Percentiles rank a stretch among this genome's conserved stretches.
Evolutionary conservation across 1,140 invertebrate species (phyloP).

Genomic region (Drosophila ercepeae): DNA sequence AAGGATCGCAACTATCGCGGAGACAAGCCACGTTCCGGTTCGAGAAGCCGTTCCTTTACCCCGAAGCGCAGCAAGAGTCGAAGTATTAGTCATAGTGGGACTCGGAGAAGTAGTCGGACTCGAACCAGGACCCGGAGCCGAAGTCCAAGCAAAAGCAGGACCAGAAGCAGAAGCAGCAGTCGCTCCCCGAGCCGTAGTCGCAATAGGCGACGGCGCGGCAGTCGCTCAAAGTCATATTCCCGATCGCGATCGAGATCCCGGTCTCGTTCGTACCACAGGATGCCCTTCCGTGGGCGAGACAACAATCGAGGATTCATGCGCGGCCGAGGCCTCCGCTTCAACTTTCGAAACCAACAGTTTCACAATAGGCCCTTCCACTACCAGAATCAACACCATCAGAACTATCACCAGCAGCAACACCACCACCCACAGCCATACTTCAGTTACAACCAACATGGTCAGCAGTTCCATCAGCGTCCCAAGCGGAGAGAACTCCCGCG

Average conservation of each 20-base stretch:
- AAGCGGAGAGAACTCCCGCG: constrained; percentile 91
- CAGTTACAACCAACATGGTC: constrained; percentile 19
- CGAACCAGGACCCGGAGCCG: constrained; percentile 6
- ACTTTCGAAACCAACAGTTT: constrained; percentile 55
- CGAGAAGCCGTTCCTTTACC: constrained; percentile 18
- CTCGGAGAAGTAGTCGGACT: constrained; percentile 3
- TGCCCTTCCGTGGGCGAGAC: constrained; percentile 37
- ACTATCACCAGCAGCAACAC: constrained; percentile 15
- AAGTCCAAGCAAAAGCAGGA: constrained; percentile 17
- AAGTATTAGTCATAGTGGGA: constrained; percentile 6
- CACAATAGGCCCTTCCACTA: constrained; percentile 48
- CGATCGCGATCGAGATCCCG: constrained; percentile 57
- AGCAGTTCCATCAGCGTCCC: constrained; percentile 85
- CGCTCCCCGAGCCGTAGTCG: constrained; percentile 36
- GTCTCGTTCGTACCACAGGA: constrained; percentile 21
- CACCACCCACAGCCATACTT: constrained; percentile 29
- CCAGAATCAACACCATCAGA: constrained; percentile 16
- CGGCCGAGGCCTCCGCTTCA: constrained; percentile 46
- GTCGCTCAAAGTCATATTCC: constrained; percentile 61
- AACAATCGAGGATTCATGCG: constrained; percentile 25
- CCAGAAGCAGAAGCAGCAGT: constrained; percentile 26
- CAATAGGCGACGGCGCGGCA: constrained; percentile 40
- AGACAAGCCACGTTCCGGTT: constrained; percentile 81
- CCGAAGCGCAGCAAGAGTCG: constrained; percentile 17
- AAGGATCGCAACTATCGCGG: constrained; percentile 93